These are phyloP conservation scores for Caenorhabditis inopinata DNA, from an alignment of 1,140 invertebrate species.

Conservation along the genomic window DNA sequence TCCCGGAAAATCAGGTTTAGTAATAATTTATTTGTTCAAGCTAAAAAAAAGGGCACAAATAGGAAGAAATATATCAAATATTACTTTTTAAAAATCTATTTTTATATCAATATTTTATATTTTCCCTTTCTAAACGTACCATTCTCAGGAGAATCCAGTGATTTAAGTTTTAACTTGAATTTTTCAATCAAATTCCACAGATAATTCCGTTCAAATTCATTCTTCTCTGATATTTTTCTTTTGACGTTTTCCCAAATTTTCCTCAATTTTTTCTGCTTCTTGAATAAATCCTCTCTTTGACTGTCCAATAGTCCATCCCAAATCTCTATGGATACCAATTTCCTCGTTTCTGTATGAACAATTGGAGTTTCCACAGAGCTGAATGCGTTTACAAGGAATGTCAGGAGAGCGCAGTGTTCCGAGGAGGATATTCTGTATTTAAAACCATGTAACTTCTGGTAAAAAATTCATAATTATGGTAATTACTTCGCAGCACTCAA, in stretches of 20 bases:
- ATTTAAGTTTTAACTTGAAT: slow-evolving; percentile 81
- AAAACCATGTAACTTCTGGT: no score
- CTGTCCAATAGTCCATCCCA: slow-evolving; percentile 80
- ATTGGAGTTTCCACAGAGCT: slow-evolving; percentile 77
- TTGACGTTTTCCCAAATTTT: slow-evolving; percentile 88
- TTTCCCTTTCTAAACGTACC: no score
- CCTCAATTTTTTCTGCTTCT: slow-evolving; percentile 81
- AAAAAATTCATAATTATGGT: no score
- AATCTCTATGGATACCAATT: slow-evolving; percentile 86
- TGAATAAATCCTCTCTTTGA: slow-evolving; percentile 34
- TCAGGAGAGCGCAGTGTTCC: slow-evolving; percentile 82
- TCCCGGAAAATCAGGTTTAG: neutral
- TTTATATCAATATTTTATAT: no score
- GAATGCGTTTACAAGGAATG: slow-evolving; percentile 93
- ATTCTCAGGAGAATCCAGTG: slow-evolving; percentile 69
- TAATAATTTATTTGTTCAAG: no score
- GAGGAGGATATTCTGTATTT: neutral
- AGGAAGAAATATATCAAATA: neutral
- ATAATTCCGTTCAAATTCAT: slow-evolving; percentile 83
- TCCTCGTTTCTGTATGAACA: slow-evolving; percentile 86
- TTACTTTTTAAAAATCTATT: neutral
- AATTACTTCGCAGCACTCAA: no score
- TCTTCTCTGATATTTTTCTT: slow-evolving; percentile 75
- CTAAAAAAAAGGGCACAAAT: no score
- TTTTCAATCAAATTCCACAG: slow-evolving; percentile 84